Percentiles rank a stretch among this genome's conserved stretches.
Evolutionary conservation across 2,888 invertebrate genomes (phyloP).

Genomic region (Athalia circularis): DNA sequence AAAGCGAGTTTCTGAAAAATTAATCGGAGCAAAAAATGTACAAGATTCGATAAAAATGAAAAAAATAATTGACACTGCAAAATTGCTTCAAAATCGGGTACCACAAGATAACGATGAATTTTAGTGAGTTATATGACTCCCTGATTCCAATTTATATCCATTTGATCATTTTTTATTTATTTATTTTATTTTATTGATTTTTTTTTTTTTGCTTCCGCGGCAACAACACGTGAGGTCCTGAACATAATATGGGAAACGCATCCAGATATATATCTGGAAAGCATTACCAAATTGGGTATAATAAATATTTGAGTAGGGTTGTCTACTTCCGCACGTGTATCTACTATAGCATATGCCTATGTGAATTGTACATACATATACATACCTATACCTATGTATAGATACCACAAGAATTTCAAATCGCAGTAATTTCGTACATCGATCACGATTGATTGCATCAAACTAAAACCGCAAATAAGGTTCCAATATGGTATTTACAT

Average conservation of each 20-base stretch:
- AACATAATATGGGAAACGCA: slow-evolving; percentile 13
- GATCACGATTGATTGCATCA: slow-evolving; percentile 4
- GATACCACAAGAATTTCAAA: slow-evolving; percentile 11
- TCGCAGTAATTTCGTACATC: slow-evolving; percentile 32
- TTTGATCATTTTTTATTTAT: background rate
- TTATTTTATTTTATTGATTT: background rate
- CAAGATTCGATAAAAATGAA: too few relatives aligned
- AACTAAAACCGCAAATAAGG: too few relatives aligned
- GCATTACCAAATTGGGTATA: slow-evolving; percentile 65
- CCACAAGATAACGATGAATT: too few relatives aligned
- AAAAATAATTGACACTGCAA: too few relatives aligned
- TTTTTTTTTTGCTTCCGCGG: background rate
- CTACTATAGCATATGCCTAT: background rate
- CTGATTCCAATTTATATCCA: background rate
- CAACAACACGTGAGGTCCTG: slow-evolving; percentile 24
- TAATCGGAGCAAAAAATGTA: background rate
- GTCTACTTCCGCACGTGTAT: slow-evolving; percentile 13
- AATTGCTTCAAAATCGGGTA: too few relatives aligned
- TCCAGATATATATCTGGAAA: slow-evolving; percentile 41
- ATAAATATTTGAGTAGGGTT: slow-evolving; percentile 63
- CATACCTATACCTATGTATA: too few relatives aligned
- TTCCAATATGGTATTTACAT: too few relatives aligned
- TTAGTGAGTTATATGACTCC: background rate
- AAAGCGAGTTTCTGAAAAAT: too few relatives aligned
- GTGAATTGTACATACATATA: background rate